Conservation (phyloP, 1,140 invertebrate genomes). For the Spodoptera litura region DNA sequence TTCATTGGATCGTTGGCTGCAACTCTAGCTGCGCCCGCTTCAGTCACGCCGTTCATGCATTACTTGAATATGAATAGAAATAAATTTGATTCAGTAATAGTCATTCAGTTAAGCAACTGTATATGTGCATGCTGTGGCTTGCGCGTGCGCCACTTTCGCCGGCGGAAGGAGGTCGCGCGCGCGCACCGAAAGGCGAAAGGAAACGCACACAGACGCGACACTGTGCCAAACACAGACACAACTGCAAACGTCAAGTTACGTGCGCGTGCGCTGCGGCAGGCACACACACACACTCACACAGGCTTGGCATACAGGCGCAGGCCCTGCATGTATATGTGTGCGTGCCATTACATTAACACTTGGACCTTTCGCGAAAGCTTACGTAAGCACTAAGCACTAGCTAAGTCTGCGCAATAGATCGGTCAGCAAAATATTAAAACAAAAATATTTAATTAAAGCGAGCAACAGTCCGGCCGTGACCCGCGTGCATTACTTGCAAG, state of each 20-base stretch:
- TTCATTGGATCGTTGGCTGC: not conserved
- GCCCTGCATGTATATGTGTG: not conserved
- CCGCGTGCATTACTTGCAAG: too few species aligned
- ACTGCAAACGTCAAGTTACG: not conserved
- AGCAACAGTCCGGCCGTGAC: too few species aligned
- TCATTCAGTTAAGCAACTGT: slow-evolving; percentile 2
- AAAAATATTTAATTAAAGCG: too few species aligned
- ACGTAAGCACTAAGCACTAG: not conserved
- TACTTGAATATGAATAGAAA: too few species aligned
- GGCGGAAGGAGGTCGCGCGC: slow-evolving; percentile 55
- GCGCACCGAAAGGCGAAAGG: slow-evolving; percentile 49
- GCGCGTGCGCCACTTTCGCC: slow-evolving; percentile 50
- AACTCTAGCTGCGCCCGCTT: not conserved
- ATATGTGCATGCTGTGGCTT: slow-evolving; percentile 32
- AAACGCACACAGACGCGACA: slow-evolving; percentile 43
- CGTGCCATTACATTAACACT: not conserved
- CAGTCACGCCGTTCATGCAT: not conserved
- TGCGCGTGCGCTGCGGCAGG: not conserved
- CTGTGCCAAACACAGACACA: not conserved
- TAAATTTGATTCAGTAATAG: not conserved
- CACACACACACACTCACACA: not conserved
- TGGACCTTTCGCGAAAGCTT: slow-evolving; percentile 7
- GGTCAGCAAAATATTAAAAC: too few species aligned
- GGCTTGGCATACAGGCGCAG: not conserved
- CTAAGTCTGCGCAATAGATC: too few species aligned